Conservation (phyloP, 2,113 vertebrate genomes). For the Lepus americanus region DNA sequence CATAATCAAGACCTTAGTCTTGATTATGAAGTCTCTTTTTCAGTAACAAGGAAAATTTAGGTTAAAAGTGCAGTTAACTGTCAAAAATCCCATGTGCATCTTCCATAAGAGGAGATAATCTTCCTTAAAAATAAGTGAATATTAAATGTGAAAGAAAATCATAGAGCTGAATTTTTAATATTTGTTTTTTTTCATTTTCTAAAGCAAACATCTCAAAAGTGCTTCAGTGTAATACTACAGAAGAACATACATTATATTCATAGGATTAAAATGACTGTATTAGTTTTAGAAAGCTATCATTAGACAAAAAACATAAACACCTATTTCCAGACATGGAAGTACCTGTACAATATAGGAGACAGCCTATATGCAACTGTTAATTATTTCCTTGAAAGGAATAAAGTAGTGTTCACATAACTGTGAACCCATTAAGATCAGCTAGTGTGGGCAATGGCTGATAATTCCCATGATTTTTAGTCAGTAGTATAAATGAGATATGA, state of each 20-base stretch:
- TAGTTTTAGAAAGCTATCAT: neutral
- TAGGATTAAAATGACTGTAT: neutral
- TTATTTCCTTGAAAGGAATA: neutral
- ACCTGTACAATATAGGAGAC: neutral
- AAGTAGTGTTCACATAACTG: neutral
- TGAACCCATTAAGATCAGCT: neutral
- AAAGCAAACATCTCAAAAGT: neutral
- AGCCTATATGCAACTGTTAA: neutral
- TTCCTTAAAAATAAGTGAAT: constrained; percentile 7
- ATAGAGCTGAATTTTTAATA: neutral
- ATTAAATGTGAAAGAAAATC: neutral
- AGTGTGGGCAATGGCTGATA: neutral
- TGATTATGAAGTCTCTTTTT: neutral
- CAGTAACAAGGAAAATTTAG: neutral
- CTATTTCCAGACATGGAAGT: neutral
- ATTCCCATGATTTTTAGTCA: neutral
- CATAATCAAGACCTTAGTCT: neutral
- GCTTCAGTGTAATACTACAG: neutral
- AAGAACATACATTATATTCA: neutral
- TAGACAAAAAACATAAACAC: neutral
- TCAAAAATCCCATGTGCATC: neutral
- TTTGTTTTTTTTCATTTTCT: constrained; percentile 49
- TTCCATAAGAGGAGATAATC: neutral
- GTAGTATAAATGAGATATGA: neutral
- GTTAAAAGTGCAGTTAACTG: neutral